Evolutionary conservation across 2,888 invertebrate genomes (phyloP).

Genomic region (Scaptodrosophila latifasciaeformis): DNA sequence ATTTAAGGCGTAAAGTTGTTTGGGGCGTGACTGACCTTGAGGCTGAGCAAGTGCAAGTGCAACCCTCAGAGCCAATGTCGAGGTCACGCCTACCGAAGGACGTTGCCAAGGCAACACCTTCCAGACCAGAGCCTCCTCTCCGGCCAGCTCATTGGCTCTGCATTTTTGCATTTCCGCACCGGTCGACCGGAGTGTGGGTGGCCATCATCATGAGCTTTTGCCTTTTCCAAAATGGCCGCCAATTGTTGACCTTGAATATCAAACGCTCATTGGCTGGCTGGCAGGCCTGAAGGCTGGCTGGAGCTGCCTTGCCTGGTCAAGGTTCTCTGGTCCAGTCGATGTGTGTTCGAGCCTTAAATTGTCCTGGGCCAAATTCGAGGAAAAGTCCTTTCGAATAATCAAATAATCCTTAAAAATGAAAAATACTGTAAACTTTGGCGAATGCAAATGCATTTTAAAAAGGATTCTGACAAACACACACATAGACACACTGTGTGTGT

Average conservation of each 20-base stretch:
- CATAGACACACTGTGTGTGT: too few relatives aligned
- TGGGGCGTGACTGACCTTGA: slow-evolving; percentile 29
- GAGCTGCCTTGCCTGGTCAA: slow-evolving; percentile 8
- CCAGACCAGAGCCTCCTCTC: slow-evolving; percentile 35
- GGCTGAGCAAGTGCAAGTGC: slow-evolving; percentile 27
- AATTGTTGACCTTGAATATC: slow-evolving; percentile 64
- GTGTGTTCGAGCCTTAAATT: neutral
- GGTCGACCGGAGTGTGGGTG: slow-evolving; percentile 36
- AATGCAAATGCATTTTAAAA: too few relatives aligned
- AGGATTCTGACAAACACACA: too few relatives aligned
- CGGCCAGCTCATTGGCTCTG: slow-evolving; percentile 57
- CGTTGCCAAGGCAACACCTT: slow-evolving; percentile 52
- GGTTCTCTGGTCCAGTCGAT: neutral
- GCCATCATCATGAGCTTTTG: slow-evolving; percentile 49
- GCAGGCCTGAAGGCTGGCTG: neutral
- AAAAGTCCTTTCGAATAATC: too few relatives aligned
- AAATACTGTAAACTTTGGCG: too few relatives aligned
- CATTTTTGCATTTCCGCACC: slow-evolving; percentile 1
- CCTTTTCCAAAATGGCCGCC: slow-evolving; percentile 61
- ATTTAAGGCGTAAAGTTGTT: neutral
- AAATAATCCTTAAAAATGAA: too few relatives aligned
- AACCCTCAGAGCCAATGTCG: slow-evolving; percentile 65
- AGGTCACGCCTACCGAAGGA: slow-evolving; percentile 68
- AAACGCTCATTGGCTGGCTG: slow-evolving; percentile 52
- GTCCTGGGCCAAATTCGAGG: too few relatives aligned